Evolutionary conservation across 2,113 vertebrate species (phyloP).

Genomic region (Columbina picui): DNA sequence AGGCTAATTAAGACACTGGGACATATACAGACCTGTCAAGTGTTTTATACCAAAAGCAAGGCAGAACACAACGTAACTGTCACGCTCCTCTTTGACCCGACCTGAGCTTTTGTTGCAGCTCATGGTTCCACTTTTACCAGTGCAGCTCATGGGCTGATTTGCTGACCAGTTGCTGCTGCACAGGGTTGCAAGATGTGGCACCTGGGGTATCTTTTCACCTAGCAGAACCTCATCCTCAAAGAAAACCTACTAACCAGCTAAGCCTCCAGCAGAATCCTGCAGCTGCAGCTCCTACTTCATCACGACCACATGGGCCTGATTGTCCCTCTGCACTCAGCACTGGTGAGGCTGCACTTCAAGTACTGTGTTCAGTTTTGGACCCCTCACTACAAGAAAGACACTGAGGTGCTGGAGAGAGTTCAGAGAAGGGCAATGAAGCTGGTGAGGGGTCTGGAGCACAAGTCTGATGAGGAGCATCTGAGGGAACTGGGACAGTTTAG

Average conservation of each 20-base stretch:
- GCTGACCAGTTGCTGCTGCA: not conserved
- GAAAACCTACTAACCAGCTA: not conserved
- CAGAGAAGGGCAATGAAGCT: no score
- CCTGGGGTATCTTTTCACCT: not conserved
- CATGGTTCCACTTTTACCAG: accelerated
- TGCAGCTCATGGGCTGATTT: not conserved
- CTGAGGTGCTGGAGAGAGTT: no score
- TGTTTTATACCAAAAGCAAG: not conserved
- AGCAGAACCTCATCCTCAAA: not conserved
- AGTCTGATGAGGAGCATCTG: no score
- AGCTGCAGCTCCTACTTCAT: not conserved
- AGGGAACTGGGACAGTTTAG: no score
- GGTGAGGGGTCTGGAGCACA: no score
- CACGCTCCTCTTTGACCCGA: not conserved
- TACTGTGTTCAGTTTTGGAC: no score
- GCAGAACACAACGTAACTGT: not conserved
- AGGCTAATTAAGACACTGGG: not conserved
- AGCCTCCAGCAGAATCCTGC: not conserved
- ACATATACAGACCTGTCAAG: not conserved
- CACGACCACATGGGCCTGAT: no score
- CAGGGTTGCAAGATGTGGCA: not conserved
- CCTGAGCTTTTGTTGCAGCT: not conserved
- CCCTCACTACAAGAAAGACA: no score
- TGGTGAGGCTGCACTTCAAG: no score
- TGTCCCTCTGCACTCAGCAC: no score